A percentile compares a stretch with the other conserved stretches of the same genome.
Evolutionary conservation across 2,888 invertebrate species (phyloP).

Genomic region (Platycheirus rosarum): DNA sequence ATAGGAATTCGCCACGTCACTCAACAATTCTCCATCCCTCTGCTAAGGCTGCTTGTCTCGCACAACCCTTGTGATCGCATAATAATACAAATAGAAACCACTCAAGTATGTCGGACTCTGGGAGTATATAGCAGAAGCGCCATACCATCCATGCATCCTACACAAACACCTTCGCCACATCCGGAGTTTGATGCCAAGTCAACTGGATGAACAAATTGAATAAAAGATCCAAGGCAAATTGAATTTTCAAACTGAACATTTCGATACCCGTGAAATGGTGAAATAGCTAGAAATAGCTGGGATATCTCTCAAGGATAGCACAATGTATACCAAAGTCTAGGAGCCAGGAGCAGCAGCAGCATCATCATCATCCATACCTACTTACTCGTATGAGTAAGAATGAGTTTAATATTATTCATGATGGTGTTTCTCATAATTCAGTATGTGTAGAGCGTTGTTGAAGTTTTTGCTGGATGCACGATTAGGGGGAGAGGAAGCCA

Average conservation of each 20-base stretch:
- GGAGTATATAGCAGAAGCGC: conserved; percentile 36
- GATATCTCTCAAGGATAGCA: conserved; percentile 44
- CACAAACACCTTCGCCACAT: conserved; percentile 67
- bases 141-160: conserved; percentile 62
- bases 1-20: conserved; percentile 43
- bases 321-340: no score
- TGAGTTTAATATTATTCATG: conserved; percentile 61
- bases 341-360: neutral
- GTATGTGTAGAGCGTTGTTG: conserved; percentile 51
- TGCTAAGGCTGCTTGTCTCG: conserved; percentile 17
- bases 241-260: conserved; percentile 63
- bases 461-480: conserved; percentile 44
- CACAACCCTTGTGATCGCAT: conserved; percentile 57
- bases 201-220: conserved; percentile 69
- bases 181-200: conserved; percentile 59
- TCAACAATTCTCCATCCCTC: conserved; percentile 10
- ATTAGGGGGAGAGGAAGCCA: conserved; percentile 32
- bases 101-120: conserved; percentile 66
- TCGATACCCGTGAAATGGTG: conserved; percentile 63
- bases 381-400: neutral
- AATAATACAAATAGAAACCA: conserved; percentile 65
- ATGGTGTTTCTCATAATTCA: conserved; percentile 54
- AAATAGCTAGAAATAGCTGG: conserved; percentile 61
- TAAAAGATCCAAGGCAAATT: conserved; percentile 69
- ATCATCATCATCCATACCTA: neutral